Evolutionary conservation across 2,113 vertebrate genomes (phyloP).

Genomic region (Aix galericulata): DNA sequence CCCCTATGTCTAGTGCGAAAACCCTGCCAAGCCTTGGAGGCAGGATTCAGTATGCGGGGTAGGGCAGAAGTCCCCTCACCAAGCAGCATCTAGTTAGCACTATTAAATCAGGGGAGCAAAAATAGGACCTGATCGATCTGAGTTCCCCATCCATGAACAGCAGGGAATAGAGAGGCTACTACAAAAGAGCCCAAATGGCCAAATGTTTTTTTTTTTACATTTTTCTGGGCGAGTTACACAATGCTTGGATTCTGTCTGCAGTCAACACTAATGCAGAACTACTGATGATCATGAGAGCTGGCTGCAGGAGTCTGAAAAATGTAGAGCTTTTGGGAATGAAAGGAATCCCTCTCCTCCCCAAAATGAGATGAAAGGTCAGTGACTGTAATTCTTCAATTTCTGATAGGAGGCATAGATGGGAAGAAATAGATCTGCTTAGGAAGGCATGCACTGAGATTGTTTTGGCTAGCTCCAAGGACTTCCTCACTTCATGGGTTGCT

Average conservation of each 20-base stretch:
- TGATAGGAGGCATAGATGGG: neutral
- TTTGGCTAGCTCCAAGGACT: neutral
- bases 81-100: neutral
- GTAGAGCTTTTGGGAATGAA: neutral
- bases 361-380: neutral
- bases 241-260: neutral
- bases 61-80: neutral
- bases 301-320: neutral
- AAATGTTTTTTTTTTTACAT: neutral
- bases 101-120: neutral
- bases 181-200: neutral
- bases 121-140: neutral
- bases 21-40: neutral
- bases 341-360: neutral
- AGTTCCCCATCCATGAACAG: neutral
- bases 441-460: neutral
- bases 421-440: neutral
- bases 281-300: neutral
- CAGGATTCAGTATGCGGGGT: neutral
- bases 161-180: neutral
- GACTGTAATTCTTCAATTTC: neutral
- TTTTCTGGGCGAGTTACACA: neutral
- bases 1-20: neutral
- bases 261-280: neutral
- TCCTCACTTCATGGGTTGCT: neutral